These are phyloP conservation scores for Drosophila macrospina DNA, from an alignment of 2,888 invertebrate genomes.

Conservation along the genomic window DNA sequence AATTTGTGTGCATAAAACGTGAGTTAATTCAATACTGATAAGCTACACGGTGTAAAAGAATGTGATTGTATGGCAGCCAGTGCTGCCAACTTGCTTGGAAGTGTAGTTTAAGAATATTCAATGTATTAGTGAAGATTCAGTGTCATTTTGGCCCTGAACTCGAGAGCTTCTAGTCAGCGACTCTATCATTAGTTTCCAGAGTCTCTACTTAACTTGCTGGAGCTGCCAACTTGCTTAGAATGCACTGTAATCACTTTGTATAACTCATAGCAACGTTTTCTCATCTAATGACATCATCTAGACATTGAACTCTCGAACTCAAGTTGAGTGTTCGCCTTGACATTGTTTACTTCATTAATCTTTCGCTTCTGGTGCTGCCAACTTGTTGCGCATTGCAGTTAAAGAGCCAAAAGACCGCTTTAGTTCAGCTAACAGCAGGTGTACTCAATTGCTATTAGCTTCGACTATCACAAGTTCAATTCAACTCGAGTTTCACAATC, in stretches of 20 bases:
- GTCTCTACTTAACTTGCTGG: background rate
- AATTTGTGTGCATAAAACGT: slow-evolving; percentile 63
- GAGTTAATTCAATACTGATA: slow-evolving; percentile 46
- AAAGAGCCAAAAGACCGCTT: slow-evolving; percentile 12
- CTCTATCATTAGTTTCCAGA: background rate
- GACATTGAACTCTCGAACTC: background rate
- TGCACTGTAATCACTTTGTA: background rate
- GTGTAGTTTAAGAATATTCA: background rate
- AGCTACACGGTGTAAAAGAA: background rate
- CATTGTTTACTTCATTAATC: background rate
- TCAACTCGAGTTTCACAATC: slow-evolving; percentile 4
- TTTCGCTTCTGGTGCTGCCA: slow-evolving; percentile 2
- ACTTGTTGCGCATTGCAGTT: background rate
- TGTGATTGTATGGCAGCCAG: background rate
- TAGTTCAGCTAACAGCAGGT: slow-evolving; percentile 13
- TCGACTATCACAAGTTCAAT: slow-evolving; percentile 15
- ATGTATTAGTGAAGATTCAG: background rate
- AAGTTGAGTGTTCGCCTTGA: background rate
- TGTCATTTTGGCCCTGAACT: background rate
- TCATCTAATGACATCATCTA: slow-evolving; percentile 3
- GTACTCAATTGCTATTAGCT: slow-evolving; percentile 28
- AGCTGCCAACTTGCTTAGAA: background rate
- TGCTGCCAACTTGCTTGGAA: slow-evolving; percentile 12
- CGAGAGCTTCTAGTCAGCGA: background rate
- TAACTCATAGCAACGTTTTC: background rate